Base-by-base conservation (phyloP, 2,113 vertebrate genomes). In the Cairina moschata region DNA sequence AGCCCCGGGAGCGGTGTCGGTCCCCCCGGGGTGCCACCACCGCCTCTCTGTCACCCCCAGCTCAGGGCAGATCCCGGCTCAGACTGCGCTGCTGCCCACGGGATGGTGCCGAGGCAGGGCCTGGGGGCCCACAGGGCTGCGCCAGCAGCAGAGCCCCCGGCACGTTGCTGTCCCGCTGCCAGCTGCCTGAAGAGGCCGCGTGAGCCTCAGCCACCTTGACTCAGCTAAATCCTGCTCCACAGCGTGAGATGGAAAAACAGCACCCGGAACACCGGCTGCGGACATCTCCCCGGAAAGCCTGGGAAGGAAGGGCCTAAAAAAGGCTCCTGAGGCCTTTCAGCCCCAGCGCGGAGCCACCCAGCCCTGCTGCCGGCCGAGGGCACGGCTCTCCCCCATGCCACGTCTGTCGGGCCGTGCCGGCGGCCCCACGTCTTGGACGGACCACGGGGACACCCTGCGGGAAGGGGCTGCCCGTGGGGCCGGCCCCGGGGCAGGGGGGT, bases 201-300 rank as follows among this genome's bases (percentile, higher is more conserved):
- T 3, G 50, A 81, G 68, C 59, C 74, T 69, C 3, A 0, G 73
- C 40, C 3, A 3, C 90, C 69, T 96, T 95, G 95, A 94, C 95
- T 96, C 96, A 96, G 96, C 96, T 94, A 95, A 96, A 94, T 93
- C 28, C 78, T 79, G 84, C 84, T 71, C 25, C 1, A 74, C 78
- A 74, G 56, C 17, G 2, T 0, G 58, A 86, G 78, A 90, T 50
- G 62, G 74, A 91, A 67, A 72, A 71, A 36, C 8, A 0, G 77
- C 65, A 44, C 69, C 66, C 73, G 2, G 21, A 62, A 44, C 0
- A 0, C 9, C 1, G 2, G 42, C 44, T 58, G 8, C 0, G 1
- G 58, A 60, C 29, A 56, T 25, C 50, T 14, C 34, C 14, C 36
- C 16, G 6, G 38, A n/a, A 32, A 74, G 44, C 4, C 3, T 11